Percentiles rank a stretch among this genome's conserved stretches.
Evolutionary conservation across 2,113 vertebrate species (phyloP).

Genomic region (Charadrius vociferus): DNA sequence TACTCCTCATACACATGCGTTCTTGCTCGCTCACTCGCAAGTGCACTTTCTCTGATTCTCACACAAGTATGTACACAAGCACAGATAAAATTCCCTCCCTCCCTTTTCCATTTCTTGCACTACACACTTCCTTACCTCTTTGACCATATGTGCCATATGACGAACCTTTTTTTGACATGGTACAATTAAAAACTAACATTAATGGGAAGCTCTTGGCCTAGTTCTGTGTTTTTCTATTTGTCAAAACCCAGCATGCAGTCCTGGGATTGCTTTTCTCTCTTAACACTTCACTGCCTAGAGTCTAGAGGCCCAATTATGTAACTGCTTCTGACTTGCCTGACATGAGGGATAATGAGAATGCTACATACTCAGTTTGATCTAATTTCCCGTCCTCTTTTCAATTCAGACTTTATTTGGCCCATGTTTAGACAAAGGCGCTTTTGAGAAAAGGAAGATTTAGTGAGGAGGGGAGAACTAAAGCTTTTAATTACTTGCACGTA

Average conservation of each 20-base stretch:
- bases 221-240: slow-evolving; percentile 54
- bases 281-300: slow-evolving; percentile 63
- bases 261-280: slow-evolving; percentile 47
- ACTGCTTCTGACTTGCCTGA: slow-evolving; percentile 60
- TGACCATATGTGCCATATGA: neutral
- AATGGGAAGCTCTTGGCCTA: slow-evolving; percentile 20
- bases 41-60: neutral
- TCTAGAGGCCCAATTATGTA: slow-evolving; percentile 58
- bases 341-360: slow-evolving; percentile 47
- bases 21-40: neutral
- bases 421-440: slow-evolving; percentile 11
- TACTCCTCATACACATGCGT: neutral
- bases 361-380: slow-evolving; percentile 39
- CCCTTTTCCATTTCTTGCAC: neutral
- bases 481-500: neutral
- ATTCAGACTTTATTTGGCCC: slow-evolving; percentile 13
- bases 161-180: neutral
- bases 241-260: slow-evolving; percentile 39
- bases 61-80: neutral
- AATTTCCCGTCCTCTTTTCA: slow-evolving; percentile 64
- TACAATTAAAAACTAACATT: slow-evolving; percentile 3
- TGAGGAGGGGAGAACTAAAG: neutral
- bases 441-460: neutral
- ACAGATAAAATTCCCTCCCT: neutral
- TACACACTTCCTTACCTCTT: neutral